Conservation (phyloP, 2,797 vertebrate species). For the Octomys mimax region DNA sequence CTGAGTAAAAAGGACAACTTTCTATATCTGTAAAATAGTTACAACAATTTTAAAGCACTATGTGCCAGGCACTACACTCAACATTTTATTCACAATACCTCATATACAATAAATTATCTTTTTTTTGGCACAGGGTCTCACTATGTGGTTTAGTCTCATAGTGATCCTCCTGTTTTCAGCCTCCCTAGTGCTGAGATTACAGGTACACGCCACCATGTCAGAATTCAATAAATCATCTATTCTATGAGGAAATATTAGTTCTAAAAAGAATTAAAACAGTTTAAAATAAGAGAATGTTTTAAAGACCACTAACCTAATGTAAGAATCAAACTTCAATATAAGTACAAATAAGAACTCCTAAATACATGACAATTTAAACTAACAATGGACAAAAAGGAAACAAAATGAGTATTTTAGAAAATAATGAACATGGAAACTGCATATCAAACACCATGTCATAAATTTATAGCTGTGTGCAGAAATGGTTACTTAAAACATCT, state of each 20-base stretch:
- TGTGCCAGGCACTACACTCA: neutral
- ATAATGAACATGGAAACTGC: slow-evolving; percentile 4
- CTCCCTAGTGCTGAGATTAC: too few species aligned
- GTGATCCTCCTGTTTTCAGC: too few species aligned
- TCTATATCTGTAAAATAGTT: slow-evolving; percentile 24
- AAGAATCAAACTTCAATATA: slow-evolving; percentile 34
- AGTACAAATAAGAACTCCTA: neutral
- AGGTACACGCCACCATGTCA: too few species aligned
- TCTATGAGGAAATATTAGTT: neutral
- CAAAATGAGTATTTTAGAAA: slow-evolving; percentile 58
- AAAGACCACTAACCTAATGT: slow-evolving; percentile 44
- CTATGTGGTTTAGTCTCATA: too few species aligned
- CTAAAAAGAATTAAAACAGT: slow-evolving; percentile 33
- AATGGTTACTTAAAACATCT: slow-evolving; percentile 23
- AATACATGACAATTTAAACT: slow-evolving; percentile 7
- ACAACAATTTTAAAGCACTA: neutral
- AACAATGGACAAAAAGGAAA: slow-evolving; percentile 57
- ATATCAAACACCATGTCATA: slow-evolving; percentile 32
- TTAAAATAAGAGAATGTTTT: slow-evolving; percentile 46
- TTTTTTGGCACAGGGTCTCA: too few species aligned
- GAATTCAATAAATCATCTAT: neutral
- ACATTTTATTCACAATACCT: slow-evolving; percentile 17
- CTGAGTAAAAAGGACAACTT: slow-evolving; percentile 30
- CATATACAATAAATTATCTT: neutral
- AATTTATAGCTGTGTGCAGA: slow-evolving; percentile 33